Base-by-base conservation (phyloP, 1,140 invertebrate species). In the Drosophila lacertosa region DNA sequence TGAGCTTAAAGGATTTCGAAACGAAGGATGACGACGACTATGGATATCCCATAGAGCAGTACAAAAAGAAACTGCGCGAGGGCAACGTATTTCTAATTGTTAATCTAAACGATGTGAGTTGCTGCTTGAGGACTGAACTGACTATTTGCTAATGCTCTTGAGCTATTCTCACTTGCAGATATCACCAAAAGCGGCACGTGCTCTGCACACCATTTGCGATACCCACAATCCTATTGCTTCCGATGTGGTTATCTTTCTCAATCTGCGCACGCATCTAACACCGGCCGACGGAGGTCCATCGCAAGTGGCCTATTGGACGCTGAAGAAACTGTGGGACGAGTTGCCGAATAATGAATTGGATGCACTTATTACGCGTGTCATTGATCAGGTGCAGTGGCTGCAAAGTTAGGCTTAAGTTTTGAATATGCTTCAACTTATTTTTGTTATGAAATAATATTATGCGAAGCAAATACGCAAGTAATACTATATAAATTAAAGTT, bases 161-260 rank as follows among this genome's bases (percentile, higher is more conserved):
- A 11, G 18, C 13, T 20, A 1, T 22, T 20, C 9, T 24, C 10
- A 9, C 42, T 15, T 13, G 15, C 24, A 91, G 90, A 84, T 91
- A 42, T 71, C 90, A 0, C 62, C 76, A 0, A 73, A 57, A 18
- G 58, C 81, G 4, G 90, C 89, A 0, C 69, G 73, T 4, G 90
- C 90, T 4, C 45, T 91, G 16, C 90, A 91, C 40, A 62, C 76
- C 0, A 91, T 91, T 40, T 91, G 90, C 40, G 90, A 91, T 37
- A 78, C 74, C 0, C 33, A 70, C 48, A 89, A 22, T 24, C 90
- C 90, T 2, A 68, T 91, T 6, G 69, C 74, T 1, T 29, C 72
- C 0, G 74, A 89, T 33, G 69, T 89, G 2, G 77, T 90, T 5
- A 89, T 91, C 5, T 91, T 89, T 63, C 39, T 91, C 4, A 79